Percentiles rank a stretch among this genome's conserved stretches.
phyloP scores from a whole-genome alignment of 2,888 invertebrate genomes.

The Erebia ligea region DNA sequence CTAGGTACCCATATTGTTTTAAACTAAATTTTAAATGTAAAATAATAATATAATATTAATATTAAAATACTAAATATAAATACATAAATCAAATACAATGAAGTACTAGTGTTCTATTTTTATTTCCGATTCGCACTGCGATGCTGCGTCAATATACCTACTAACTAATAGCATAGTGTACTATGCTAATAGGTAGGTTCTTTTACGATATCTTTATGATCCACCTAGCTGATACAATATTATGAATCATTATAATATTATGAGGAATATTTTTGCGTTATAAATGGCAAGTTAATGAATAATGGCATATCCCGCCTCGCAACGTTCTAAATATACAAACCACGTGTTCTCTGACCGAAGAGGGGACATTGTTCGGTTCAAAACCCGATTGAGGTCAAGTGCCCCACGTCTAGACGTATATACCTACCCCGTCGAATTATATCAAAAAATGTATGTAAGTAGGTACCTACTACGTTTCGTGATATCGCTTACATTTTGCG shows the following conservation, averaged over 20 bases:
- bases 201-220: no score
- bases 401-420: constrained; percentile 58
- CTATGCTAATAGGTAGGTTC: no score
- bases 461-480: not conserved
- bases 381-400: constrained; percentile 67
- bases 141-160: no score
- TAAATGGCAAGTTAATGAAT: no score
- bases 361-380: constrained; percentile 62
- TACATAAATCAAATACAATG: no score
- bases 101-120: no score
- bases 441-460: not conserved
- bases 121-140: no score
- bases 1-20: no score
- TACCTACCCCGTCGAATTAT: constrained; percentile 25
- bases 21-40: no score
- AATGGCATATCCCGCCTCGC: constrained; percentile 36
- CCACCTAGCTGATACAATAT: not conserved
- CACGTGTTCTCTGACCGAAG: constrained; percentile 61
- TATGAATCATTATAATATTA: not conserved
- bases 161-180: no score
- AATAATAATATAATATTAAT: no score
- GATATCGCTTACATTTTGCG: not conserved
- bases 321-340: constrained; percentile 62
- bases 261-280: constrained; percentile 5
- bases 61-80: no score